Conservation (phyloP, 1,140 invertebrate species). For the Leptinotarsa texana region DNA sequence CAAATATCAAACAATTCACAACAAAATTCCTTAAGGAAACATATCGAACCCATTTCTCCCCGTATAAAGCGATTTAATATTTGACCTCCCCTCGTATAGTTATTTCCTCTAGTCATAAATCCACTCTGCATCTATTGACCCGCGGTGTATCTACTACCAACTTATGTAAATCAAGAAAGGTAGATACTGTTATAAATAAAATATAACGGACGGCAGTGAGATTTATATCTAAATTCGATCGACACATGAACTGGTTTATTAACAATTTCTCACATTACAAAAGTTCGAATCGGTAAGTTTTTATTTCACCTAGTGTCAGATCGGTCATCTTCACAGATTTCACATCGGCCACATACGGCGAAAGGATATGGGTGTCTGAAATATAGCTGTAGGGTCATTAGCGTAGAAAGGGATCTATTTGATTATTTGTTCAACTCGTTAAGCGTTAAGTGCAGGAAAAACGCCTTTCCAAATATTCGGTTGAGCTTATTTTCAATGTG, state of each 20-base stretch:
- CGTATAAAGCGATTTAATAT: background rate
- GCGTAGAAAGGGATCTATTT: background rate
- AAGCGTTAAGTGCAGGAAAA: too few relatives aligned
- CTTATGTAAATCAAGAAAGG: conserved; percentile 12
- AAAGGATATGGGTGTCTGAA: background rate
- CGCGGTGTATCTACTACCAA: conserved; percentile 3
- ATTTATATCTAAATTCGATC: conserved; percentile 37
- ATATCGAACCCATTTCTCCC: too few relatives aligned
- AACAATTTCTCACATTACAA: conserved; percentile 40
- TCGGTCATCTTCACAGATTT: conserved; percentile 14
- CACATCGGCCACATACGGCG: conserved; percentile 17
- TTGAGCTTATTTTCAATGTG: too few relatives aligned
- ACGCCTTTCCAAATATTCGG: too few relatives aligned
- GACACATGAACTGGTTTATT: conserved; percentile 37
- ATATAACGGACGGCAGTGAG: conserved; percentile 17
- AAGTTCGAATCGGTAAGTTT: conserved; percentile 28
- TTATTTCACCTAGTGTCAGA: conserved; percentile 33
- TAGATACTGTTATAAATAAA: conserved; percentile 21
- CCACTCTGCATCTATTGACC: background rate
- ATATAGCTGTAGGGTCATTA: background rate
- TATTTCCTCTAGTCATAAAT: background rate
- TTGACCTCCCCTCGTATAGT: background rate
- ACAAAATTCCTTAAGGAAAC: too few relatives aligned
- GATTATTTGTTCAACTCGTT: background rate
- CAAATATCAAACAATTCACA: too few relatives aligned